Evolutionary conservation across 2,113 vertebrate genomes (phyloP).

Genomic region (Madoqua kirkii): DNA sequence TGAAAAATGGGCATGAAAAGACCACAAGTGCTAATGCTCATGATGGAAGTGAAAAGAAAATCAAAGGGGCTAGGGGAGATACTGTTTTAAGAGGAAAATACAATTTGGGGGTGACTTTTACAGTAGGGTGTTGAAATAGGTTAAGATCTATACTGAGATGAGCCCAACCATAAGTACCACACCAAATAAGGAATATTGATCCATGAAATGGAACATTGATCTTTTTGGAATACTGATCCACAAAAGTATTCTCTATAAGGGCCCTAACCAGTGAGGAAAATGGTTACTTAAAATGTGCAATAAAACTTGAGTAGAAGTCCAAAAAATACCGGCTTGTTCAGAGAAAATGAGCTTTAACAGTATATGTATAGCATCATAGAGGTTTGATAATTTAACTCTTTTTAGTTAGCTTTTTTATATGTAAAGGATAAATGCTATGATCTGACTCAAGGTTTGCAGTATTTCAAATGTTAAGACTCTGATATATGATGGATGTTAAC

Average conservation of each 20-base stretch:
- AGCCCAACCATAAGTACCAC: background rate
- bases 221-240: background rate
- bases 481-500: background rate
- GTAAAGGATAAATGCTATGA: background rate
- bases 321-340: background rate
- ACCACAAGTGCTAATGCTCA: background rate
- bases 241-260: background rate
- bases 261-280: background rate
- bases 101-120: background rate
- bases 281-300: background rate
- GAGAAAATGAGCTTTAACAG: background rate
- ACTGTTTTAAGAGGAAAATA: background rate
- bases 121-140: background rate
- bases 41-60: background rate
- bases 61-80: background rate
- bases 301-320: background rate
- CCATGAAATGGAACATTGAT: background rate
- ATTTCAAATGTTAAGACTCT: background rate
- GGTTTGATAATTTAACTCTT: background rate
- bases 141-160: background rate
- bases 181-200: background rate
- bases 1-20: background rate
- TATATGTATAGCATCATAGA: background rate
- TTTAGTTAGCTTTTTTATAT: background rate
- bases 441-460: background rate